Evolutionary conservation across 2,888 invertebrate species (phyloP).

Genomic region (Lottia scabra): DNA sequence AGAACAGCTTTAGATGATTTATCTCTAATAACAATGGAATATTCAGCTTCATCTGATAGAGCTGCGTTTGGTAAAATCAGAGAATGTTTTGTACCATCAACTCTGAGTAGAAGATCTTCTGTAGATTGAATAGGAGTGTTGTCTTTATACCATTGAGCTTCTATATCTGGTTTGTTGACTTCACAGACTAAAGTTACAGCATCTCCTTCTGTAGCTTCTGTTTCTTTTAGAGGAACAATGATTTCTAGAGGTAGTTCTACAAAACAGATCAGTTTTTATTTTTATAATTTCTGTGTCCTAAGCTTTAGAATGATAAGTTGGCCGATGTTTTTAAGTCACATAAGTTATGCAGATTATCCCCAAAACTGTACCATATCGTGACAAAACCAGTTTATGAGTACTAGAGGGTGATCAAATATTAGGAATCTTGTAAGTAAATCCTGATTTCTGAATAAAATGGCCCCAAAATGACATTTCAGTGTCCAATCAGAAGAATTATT

Average conservation of each 20-base stretch:
- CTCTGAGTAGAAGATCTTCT: slow-evolving; percentile 82
- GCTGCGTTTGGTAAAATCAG: slow-evolving; percentile 84
- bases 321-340: too few species aligned
- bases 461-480: too few species aligned
- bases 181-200: slow-evolving; percentile 47
- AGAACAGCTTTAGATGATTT: slow-evolving; percentile 53
- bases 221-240: slow-evolving; percentile 82
- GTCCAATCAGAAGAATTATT: too few species aligned
- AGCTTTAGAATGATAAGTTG: too few species aligned
- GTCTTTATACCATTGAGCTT: slow-evolving; percentile 52
- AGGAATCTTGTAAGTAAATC: too few species aligned
- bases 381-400: too few species aligned
- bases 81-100: slow-evolving; percentile 73
- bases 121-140: slow-evolving; percentile 75
- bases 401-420: too few species aligned
- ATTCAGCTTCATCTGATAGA: slow-evolving; percentile 57
- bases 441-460: too few species aligned
- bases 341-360: too few species aligned
- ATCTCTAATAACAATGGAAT: slow-evolving; percentile 46
- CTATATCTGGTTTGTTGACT: slow-evolving; percentile 50
- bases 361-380: too few species aligned
- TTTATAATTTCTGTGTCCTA: too few species aligned
- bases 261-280: too few species aligned
- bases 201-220: slow-evolving; percentile 68
- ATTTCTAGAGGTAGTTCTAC: slow-evolving; percentile 89